Conservation (phyloP, 2,888 invertebrate genomes). For the Drosophila mayaguana region DNA sequence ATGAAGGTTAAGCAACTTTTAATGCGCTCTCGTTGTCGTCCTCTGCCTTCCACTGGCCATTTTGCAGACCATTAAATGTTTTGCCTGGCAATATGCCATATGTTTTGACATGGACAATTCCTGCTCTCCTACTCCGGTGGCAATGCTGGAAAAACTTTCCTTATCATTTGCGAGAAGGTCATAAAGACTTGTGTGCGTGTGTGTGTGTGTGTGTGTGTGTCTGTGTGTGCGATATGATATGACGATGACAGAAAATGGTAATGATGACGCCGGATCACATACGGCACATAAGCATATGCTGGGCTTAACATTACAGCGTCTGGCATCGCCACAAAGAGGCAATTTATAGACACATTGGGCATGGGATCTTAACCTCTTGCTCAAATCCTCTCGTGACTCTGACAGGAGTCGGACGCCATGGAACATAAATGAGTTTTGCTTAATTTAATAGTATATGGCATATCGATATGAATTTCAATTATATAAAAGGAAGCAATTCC, state of each 20-base stretch:
- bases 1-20: slow-evolving; percentile 82
- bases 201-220: slow-evolving; percentile 20
- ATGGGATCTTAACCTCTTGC: slow-evolving; percentile 4
- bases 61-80: slow-evolving; percentile 80
- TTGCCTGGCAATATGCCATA: slow-evolving; percentile 81
- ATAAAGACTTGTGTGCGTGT: slow-evolving; percentile 61
- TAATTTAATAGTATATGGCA: neutral
- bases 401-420: neutral
- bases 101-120: slow-evolving; percentile 68
- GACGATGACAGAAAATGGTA: slow-evolving; percentile 69
- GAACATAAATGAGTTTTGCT: neutral
- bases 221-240: slow-evolving; percentile 45
- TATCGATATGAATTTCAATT: slow-evolving; percentile 6
- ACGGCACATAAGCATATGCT: slow-evolving; percentile 56
- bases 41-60: slow-evolving; percentile 52
- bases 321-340: slow-evolving; percentile 40
- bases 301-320: slow-evolving; percentile 51
- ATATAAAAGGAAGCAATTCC: slow-evolving; percentile 22
- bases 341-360: slow-evolving; percentile 35
- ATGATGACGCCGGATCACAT: slow-evolving; percentile 63
- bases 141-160: slow-evolving; percentile 64
- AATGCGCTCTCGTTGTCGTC: slow-evolving; percentile 59
- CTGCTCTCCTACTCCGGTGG: slow-evolving; percentile 18
- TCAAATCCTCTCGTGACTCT: slow-evolving; percentile 27
- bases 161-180: slow-evolving; percentile 74